Conservation (phyloP, 2,113 vertebrate species). For the Urocitellus parryii region DNA sequence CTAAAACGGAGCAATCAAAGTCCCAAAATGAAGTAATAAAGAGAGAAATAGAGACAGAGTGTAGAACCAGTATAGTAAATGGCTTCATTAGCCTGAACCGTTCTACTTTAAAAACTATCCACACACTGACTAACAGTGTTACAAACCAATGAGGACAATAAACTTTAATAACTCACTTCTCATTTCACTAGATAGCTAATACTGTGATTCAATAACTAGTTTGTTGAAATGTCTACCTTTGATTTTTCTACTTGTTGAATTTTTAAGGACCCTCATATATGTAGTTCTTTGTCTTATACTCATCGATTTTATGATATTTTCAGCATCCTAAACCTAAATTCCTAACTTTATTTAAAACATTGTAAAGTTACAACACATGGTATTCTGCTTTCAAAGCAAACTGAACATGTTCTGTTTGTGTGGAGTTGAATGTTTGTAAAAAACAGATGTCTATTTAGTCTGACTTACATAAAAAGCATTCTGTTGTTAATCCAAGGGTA, state of each 20-base stretch:
- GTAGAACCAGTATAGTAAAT: conserved; percentile 74
- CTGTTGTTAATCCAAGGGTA: conserved; percentile 72
- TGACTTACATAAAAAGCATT: conserved; percentile 82
- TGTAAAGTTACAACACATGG: conserved; percentile 79
- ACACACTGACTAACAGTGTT: conserved; percentile 37
- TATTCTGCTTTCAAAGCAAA: conserved; percentile 85
- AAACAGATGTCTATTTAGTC: conserved; percentile 85
- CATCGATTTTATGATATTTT: conserved; percentile 80
- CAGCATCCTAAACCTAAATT: conserved; percentile 85
- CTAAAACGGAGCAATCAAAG: conserved; percentile 83
- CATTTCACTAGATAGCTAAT: conserved; percentile 64
- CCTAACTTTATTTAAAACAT: conserved; percentile 81
- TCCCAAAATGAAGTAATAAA: conserved; percentile 82
- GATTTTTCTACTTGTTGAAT: conserved; percentile 67
- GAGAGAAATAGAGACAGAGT: conserved; percentile 75
- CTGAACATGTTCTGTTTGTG: conserved; percentile 74
- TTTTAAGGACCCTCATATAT: conserved; percentile 31
- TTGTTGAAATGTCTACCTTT: conserved; percentile 64
- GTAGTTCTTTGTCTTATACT: conserved; percentile 62
- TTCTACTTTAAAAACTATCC: conserved; percentile 68
- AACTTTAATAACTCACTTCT: conserved; percentile 68
- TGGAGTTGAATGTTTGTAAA: conserved; percentile 75
- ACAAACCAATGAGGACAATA: conserved; percentile 71
- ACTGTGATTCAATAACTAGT: conserved; percentile 30
- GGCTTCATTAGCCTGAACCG: conserved; percentile 76